Evolutionary conservation across 1,140 invertebrate genomes (phyloP), one percentile per base, ranked within the genome.

Genomic region (Venustaconcha ellipsiformis): DNA sequence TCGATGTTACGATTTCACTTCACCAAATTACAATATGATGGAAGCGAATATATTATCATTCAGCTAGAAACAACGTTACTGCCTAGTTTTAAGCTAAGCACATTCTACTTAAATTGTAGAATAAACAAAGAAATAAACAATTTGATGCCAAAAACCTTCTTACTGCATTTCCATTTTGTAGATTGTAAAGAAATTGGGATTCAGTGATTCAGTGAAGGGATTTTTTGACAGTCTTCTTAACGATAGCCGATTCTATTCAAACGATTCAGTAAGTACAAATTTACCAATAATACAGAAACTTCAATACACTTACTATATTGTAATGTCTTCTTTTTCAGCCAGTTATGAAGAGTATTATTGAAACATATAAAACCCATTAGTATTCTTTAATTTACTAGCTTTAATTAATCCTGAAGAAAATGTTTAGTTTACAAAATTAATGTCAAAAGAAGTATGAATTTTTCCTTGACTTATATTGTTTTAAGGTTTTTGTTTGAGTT

Each of bases 261-360:
- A 83, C 60, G 70, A 78, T 56, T 68, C 80, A 26, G 82, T 82
- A 78, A 76, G 82, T 74, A 48, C 26, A 30, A 30, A 30, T 30
- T 30, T 30, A 30, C 26, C 1, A 14, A 30, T 30, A 30, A 30
- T 30, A 4, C 26, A 30, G 1, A 30, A 30, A 30, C 2, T 30
- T 30, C 4, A 30, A 30, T 30, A 23, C 23, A 0, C 23, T 23
- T 23, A 23, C 23, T 23, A 23, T 23, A 23, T 23, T 23, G n/a
- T 23, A 23, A 23, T 1, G 23, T 23, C 23, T 23, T 23, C 23
- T n/a, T 23, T 23, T 0, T 23, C 23, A 23, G 23, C 23, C 23
- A 23, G 23, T 23, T 23, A 23, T 23, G 23, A 1, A 23, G 23
- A 23, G 23, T 23, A 23, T 23, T 23, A 23, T 23, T 23, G 23